Percentiles rank a stretch among this genome's conserved stretches.
Conservation (phyloP, 2,888 invertebrate species). For the Ethmia dodecea region DNA sequence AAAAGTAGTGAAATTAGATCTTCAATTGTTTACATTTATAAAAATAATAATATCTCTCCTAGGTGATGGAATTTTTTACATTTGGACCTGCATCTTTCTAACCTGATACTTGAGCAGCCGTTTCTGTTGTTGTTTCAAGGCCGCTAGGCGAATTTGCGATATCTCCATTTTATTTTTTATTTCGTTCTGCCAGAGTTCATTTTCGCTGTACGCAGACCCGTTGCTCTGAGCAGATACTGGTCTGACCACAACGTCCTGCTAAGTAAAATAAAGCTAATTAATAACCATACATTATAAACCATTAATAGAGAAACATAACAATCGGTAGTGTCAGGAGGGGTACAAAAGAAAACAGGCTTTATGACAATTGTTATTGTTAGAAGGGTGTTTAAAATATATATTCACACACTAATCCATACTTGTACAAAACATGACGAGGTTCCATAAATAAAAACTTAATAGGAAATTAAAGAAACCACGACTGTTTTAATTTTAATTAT, state of each 20-base stretch:
- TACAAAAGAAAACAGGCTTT: neutral
- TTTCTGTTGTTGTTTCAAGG: slow-evolving; percentile 79
- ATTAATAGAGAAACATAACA: neutral
- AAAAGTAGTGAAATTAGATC: too few species aligned
- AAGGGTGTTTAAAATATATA: neutral
- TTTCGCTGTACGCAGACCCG: slow-evolving; percentile 70
- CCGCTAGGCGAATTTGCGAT: slow-evolving; percentile 76
- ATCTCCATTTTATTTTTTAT: slow-evolving; percentile 80
- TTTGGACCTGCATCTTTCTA: neutral
- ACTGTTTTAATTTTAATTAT: too few species aligned
- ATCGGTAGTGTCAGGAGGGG: too few species aligned
- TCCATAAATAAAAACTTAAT: too few species aligned
- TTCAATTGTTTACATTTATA: too few species aligned
- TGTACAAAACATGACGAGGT: too few species aligned
- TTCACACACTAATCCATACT: neutral
- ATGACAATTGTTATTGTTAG: neutral
- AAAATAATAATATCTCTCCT: neutral
- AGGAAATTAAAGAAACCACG: too few species aligned
- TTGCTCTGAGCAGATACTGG: slow-evolving; percentile 71
- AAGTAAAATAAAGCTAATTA: slow-evolving; percentile 21
- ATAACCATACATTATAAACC: slow-evolving; percentile 2
- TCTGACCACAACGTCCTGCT: slow-evolving; percentile 63
- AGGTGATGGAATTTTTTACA: neutral
- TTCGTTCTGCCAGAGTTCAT: slow-evolving; percentile 75
- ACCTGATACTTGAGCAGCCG: slow-evolving; percentile 67